Base-by-base conservation (phyloP, 2,888 invertebrate species). In the Drosophila austrosaltans region DNA sequence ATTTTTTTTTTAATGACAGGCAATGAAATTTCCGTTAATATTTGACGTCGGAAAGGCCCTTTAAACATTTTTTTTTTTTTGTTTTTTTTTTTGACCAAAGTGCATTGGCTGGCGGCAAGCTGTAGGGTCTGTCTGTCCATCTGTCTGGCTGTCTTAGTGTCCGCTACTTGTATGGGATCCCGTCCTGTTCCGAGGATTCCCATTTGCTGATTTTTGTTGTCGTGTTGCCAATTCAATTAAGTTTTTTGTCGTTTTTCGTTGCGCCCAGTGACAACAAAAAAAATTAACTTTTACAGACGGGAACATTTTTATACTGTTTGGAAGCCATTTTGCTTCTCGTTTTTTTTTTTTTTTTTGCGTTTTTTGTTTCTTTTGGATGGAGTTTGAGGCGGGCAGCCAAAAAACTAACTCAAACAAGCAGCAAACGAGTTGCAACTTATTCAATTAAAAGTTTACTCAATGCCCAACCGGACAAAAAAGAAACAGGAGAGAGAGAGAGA, bases 371-470 rank as follows among this genome's bases (percentile, higher is more conserved):
- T 61, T 72, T 53, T 64, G 32, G 36, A 8, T 36, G 36, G 10
- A 36, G 36, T 12, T 57, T 69, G 72, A 40, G 72, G 48, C 57
- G 39, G 8, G 66, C 68, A 77, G 70, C 62, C 69, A 73, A 66
- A 68, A 72, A 65, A 59, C 44, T 66, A 72, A 67, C 69, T 67
- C 56, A 65, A 66, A 64, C 57, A 69, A 70, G 73, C 81, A 66
- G 79, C 76, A 78, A 81, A 84, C 82, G 82, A 74, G 81, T 77
- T 77, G 81, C 84, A 77, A 89, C 76, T 84, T 86, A 89, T 85
- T 85, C 87, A 85, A 85, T 88, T 85, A 85, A 85, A 85, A 88
- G 78, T 85, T 84, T 83, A 68, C 63, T 73, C 72, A 82, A 77
- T 88, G 72, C 68, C 70, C 72, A 58, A 65, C 28, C 54, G 68